Evolutionary conservation across 2,113 vertebrate genomes (phyloP).

Genomic region (Calyptommatus sinebrachiatus): DNA sequence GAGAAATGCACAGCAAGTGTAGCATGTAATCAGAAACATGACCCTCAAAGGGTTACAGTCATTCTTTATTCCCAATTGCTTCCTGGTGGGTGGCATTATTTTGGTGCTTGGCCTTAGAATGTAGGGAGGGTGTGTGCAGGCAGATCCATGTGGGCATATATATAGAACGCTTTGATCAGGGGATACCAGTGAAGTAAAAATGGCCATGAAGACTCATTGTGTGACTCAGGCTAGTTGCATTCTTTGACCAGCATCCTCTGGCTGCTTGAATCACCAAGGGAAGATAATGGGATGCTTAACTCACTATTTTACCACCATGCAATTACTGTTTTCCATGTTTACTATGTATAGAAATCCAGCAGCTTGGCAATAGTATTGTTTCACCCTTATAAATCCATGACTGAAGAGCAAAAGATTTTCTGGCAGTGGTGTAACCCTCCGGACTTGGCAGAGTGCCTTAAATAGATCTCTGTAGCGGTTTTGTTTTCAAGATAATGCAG

Average conservation of each 20-base stretch:
- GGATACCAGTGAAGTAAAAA: conserved; percentile 25
- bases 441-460: not conserved
- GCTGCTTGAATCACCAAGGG: conserved; percentile 14
- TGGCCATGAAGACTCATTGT: conserved; percentile 14
- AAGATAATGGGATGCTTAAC: conserved; percentile 11
- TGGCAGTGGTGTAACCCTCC: not conserved
- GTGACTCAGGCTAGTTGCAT: conserved; percentile 25
- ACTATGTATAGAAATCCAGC: not conserved
- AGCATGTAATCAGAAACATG: not conserved
- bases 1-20: not conserved
- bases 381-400: not conserved
- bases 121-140: conserved; percentile 5
- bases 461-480: not conserved
- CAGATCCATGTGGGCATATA: not conserved
- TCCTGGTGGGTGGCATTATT: conserved; percentile 32
- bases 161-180: conserved; percentile 18
- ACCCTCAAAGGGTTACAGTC: not conserved
- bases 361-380: not conserved
- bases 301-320: conserved; percentile 10
- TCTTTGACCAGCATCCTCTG: not conserved
- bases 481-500: conserved; percentile 10
- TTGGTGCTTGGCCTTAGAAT: conserved; percentile 32
- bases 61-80: conserved; percentile 11
- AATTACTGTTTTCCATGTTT: conserved; percentile 11
- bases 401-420: not conserved